Base-by-base conservation (phyloP, 2,113 vertebrate genomes). In the Phylloscopus trochiloides region DNA sequence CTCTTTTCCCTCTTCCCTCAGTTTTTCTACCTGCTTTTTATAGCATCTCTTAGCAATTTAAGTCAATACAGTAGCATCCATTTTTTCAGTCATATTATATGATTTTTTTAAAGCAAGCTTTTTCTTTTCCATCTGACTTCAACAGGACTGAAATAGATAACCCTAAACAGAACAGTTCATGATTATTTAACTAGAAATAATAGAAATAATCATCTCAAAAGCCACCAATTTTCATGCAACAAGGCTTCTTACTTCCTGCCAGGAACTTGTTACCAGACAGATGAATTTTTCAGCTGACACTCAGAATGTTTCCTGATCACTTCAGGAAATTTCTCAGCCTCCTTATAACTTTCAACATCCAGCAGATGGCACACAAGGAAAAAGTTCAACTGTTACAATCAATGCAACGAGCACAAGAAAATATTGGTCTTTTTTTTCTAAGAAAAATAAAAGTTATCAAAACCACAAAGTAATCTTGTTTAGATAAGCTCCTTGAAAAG, bases 361-460 rank as follows among this genome's bases (percentile, higher is more conserved):
- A 95, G 93, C 91, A 97, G 95, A 95, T 96, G 94, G 95, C 95
- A 89, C 58, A 91, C 73, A 81, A 87, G 34, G 77, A 91, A 85
- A 85, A 91, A 61, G 38, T 75, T 92, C 34, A 85, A 72, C 36
- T 52, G 22, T 20, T 36, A 26, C 6, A 65, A 45, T 9, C 24
- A 29, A 26, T 7, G 26, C 25, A 74, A 74, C 71, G 26, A 77
- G 38, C 21, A 29, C 9, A 31, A 2, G 10, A 51, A 80, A 81
- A 32, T 31, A 66, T 1, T n/a, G 16, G 20, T 18, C 10, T 68
- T 72, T 72, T 42, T 42, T 48, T 29, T 0, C 17, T 8, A 40
- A 78, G 38, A 59, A 48, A 82, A 15, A 31, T 8, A 52, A n/a
- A 43, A 52, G 34, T 24, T 31, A 62, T 1, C 32, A 10, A 31